A percentile compares a stretch with the other conserved stretches of the same genome.
These are phyloP conservation scores for Oreortyx pictus DNA, from an alignment of 2,797 vertebrate genomes.

Conservation along the genomic window DNA sequence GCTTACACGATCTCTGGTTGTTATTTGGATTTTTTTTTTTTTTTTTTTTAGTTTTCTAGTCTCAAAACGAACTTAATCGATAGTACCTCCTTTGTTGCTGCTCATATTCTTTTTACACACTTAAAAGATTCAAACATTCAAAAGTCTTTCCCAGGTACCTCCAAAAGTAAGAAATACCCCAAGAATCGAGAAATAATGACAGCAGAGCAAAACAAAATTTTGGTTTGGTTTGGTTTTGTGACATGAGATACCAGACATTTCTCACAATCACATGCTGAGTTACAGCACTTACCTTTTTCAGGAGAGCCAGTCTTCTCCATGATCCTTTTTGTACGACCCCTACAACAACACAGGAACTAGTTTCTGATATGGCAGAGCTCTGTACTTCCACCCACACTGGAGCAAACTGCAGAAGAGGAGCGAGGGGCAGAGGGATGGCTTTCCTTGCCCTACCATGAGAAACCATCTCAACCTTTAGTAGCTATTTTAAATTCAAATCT, in stretches of 20 bases:
- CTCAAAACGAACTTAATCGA: not conserved
- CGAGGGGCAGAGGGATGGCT: not conserved
- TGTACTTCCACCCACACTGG: not conserved
- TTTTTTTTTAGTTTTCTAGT: not conserved
- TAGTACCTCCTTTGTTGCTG: not conserved
- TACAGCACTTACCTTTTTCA: not conserved
- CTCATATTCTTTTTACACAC: not conserved
- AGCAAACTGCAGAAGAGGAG: not conserved
- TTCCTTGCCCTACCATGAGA: constrained; percentile 3
- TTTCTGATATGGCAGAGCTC: not conserved
- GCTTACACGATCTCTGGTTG: not conserved
- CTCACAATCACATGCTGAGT: constrained; percentile 25
- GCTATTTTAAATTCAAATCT: constrained; percentile 1
- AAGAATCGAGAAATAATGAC: not conserved
- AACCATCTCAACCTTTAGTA: not conserved
- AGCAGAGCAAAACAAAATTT: not conserved
- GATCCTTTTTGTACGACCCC: not conserved
- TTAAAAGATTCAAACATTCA: not conserved
- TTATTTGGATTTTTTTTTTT: not conserved
- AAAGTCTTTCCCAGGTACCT: not conserved
- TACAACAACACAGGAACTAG: not conserved
- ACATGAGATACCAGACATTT: not conserved
- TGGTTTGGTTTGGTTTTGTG: not conserved
- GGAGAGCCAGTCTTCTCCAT: not conserved
- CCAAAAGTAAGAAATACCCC: not conserved